A percentile compares a stretch with the other conserved stretches of the same genome.
Evolutionary conservation across 2,797 vertebrate genomes (phyloP).

Genomic region (Anguilla anguilla): DNA sequence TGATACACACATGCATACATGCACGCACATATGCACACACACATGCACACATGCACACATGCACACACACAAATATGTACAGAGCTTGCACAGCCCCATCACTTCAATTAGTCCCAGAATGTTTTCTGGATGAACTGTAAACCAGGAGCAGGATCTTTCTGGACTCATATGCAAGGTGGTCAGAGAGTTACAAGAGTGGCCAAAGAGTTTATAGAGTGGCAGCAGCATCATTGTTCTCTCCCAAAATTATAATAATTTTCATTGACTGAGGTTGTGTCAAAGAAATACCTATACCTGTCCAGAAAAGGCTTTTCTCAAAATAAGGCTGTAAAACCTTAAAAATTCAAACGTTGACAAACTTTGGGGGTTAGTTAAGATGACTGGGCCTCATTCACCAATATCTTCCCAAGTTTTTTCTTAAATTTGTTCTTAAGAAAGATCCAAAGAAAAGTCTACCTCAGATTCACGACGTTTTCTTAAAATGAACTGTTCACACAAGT

Average conservation of each 20-base stretch:
- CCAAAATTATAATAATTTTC: not conserved
- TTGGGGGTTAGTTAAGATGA: not conserved
- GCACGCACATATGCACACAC: not conserved
- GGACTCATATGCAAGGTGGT: not conserved
- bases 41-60: conserved; percentile 2
- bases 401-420: no score
- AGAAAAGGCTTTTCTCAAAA: not conserved
- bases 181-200: not conserved
- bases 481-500: no score
- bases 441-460: no score
- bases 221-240: not conserved
- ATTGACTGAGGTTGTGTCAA: not conserved
- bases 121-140: conserved; percentile 4
- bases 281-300: not conserved
- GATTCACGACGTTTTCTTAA: no score
- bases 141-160: not conserved
- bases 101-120: conserved; percentile 1
- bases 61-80: not conserved
- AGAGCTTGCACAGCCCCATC: not conserved
- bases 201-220: not conserved
- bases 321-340: not conserved
- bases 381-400: no score
- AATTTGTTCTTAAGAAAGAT: no score
- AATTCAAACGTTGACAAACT: not conserved
- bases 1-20: conserved; percentile 5